Evolutionary conservation across 2,797 vertebrate genomes (phyloP).

Genomic region (Pempheris klunzingeri): DNA sequence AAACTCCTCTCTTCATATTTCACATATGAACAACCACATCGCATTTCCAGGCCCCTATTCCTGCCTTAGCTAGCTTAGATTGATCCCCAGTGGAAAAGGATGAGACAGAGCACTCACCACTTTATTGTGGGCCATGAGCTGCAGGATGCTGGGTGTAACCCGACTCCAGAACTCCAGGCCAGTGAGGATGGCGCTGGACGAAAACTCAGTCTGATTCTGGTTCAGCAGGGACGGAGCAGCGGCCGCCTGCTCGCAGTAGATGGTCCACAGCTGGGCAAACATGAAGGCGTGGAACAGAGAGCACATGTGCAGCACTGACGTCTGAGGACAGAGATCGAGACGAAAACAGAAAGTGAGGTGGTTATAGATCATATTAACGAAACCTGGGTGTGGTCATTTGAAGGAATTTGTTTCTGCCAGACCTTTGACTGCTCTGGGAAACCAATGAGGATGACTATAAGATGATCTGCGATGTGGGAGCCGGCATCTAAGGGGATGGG

Average conservation of each 20-base stretch:
- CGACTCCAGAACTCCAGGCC: slow-evolving; percentile 99
- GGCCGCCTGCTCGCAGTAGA: slow-evolving; percentile 97
- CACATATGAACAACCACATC: slow-evolving; percentile 1
- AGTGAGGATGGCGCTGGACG: slow-evolving; percentile 95
- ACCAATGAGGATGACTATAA: slow-evolving; percentile 98
- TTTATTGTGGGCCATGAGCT: slow-evolving; percentile 99
- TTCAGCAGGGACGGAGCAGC: slow-evolving; percentile 90
- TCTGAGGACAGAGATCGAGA: slow-evolving; percentile 81
- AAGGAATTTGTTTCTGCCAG: slow-evolving; percentile 53
- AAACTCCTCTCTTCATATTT: slow-evolving; percentile 25
- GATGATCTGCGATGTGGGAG: slow-evolving; percentile 97
- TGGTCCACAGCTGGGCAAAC: slow-evolving; percentile 99
- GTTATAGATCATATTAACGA: slow-evolving; percentile 16
- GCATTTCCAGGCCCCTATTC: slow-evolving; percentile 1
- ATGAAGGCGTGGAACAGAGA: slow-evolving; percentile 99
- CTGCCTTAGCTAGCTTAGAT: not conserved
- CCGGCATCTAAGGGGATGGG: slow-evolving; percentile 98
- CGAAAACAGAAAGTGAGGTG: slow-evolving; percentile 31
- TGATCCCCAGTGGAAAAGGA: not conserved
- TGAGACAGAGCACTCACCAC: slow-evolving; percentile 88
- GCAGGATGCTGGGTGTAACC: slow-evolving; percentile 97
- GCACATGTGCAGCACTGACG: slow-evolving; percentile 98
- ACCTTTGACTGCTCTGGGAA: slow-evolving; percentile 99
- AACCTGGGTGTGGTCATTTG: slow-evolving; percentile 14
- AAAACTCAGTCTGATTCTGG: slow-evolving; percentile 97